These are phyloP conservation scores for Melanotaenia nigrans DNA, from an alignment of 2,797 vertebrate genomes.

Conservation along the genomic window DNA sequence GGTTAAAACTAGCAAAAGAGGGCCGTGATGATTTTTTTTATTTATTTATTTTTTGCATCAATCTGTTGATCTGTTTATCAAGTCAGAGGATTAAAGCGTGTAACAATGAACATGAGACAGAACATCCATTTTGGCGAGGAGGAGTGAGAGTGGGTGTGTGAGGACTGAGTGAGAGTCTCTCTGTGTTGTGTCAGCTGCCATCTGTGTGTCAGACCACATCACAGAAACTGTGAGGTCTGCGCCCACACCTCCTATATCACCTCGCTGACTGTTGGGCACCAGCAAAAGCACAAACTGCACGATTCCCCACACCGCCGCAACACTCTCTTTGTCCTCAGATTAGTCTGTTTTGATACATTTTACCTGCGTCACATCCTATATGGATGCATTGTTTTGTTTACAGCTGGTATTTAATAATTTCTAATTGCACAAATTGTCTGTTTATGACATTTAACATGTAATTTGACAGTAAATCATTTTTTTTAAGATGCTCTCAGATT, in stretches of 20 bases:
- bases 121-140: slow-evolving; percentile 46
- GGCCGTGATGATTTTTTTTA: not conserved
- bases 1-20: slow-evolving; percentile 19
- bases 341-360: slow-evolving; percentile 1
- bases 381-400: not conserved
- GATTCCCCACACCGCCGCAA: slow-evolving; percentile 13
- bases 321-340: not conserved
- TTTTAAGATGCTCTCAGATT: not conserved
- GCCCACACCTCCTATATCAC: slow-evolving; percentile 64
- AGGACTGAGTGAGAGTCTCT: slow-evolving; percentile 43
- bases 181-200: slow-evolving; percentile 77
- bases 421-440: not conserved
- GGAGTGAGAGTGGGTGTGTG: slow-evolving; percentile 40
- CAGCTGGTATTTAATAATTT: slow-evolving; percentile 5
- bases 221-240: slow-evolving; percentile 64
- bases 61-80: slow-evolving; percentile 39
- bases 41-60: slow-evolving; percentile 10
- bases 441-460: slow-evolving; percentile 18
- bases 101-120: slow-evolving; percentile 12
- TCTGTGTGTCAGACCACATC: slow-evolving; percentile 73
- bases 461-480: slow-evolving; percentile 2
- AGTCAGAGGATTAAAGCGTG: slow-evolving; percentile 7
- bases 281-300: slow-evolving; percentile 11
- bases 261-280: slow-evolving; percentile 51
- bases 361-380: not conserved